These are phyloP conservation scores for Trisateles emortualis DNA, from an alignment of 2,888 invertebrate species.

Conservation along the genomic window DNA sequence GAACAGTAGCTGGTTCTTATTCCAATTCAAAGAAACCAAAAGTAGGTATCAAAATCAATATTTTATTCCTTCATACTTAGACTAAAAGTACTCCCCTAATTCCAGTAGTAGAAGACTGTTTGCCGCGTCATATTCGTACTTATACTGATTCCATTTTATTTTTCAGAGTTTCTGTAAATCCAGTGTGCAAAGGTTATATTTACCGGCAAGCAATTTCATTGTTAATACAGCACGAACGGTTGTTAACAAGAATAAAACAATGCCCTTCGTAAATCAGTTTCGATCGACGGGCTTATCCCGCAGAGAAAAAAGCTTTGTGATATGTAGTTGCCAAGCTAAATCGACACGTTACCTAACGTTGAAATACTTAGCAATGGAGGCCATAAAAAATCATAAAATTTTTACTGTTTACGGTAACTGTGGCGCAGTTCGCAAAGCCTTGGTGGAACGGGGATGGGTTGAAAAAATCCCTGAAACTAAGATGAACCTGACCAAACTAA, in stretches of 20 bases:
- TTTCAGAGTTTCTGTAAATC: background rate
- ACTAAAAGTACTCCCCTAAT: too few relatives aligned
- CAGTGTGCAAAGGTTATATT: background rate
- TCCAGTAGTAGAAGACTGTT: too few relatives aligned
- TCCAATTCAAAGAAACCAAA: too few relatives aligned
- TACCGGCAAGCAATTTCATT: conserved; percentile 19
- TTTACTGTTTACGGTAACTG: conserved; percentile 86
- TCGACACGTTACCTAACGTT: conserved; percentile 63
- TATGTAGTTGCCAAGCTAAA: conserved; percentile 68
- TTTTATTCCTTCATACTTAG: too few relatives aligned
- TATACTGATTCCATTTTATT: too few relatives aligned
- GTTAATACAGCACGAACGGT: conserved; percentile 28
- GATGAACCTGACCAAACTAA: conserved; percentile 74
- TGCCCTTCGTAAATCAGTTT: conserved; percentile 35
- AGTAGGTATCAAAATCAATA: too few relatives aligned
- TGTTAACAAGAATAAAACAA: conserved; percentile 21
- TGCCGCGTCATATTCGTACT: too few relatives aligned
- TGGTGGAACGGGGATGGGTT: conserved; percentile 90
- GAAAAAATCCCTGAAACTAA: conserved; percentile 87
- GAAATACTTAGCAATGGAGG: conserved; percentile 77
- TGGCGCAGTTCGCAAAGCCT: conserved; percentile 84
- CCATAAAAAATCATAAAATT: conserved; percentile 83
- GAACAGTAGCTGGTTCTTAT: too few relatives aligned
- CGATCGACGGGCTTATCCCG: conserved; percentile 61
- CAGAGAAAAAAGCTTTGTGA: conserved; percentile 73